Evolutionary conservation across 2,888 invertebrate genomes (phyloP), one percentile per base, ranked within the genome.

Genomic region (Calliphora vomitoria): DNA sequence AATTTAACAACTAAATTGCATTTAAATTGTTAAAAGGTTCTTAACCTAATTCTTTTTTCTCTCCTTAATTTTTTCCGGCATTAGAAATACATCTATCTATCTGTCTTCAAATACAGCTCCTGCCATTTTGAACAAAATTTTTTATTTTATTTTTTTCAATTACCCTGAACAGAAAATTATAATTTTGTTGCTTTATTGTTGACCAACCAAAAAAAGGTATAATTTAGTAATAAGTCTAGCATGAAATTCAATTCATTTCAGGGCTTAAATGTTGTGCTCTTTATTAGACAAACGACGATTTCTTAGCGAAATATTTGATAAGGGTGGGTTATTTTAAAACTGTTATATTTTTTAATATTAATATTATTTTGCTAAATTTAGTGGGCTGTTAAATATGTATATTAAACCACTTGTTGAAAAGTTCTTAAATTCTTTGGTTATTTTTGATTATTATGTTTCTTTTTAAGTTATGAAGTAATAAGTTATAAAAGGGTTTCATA

Each of bases 11-110:
- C 72, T 78, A 87, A 87, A 87, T 87, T 87, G 81, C 78, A 87
- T 87, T 87, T 82, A 82, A 84, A 87, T 84, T 87, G 72, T 74
- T 87, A 87, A 87, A 84, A 87, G 84, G 81, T 82, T 82, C 74
- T 87, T 87, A 87, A 74, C 72, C 84, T 84, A 87, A 78, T 84
- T 87, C 62, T 35, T 11, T n/a, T 15, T 38, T 35, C 20, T 71
- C 31, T 41, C 44, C 50, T 68, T 58, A 11, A 47, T 35, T 84
- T 78, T 62, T 41, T 55, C 18, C 44, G 11, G 44, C 44, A 44
- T 8, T 44, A 44, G 1, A 44, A 44, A 18, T 25, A 41, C n/a
- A 31, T 15, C 31, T 58, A 53, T 11, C 20, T 60, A 55, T 82
- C 38, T 68, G 35, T 8, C 68, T 79, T 31, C 6, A 50, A 55